Base-by-base conservation (phyloP, 1,140 invertebrate genomes). In the Ceratoteleas bidentatus region DNA sequence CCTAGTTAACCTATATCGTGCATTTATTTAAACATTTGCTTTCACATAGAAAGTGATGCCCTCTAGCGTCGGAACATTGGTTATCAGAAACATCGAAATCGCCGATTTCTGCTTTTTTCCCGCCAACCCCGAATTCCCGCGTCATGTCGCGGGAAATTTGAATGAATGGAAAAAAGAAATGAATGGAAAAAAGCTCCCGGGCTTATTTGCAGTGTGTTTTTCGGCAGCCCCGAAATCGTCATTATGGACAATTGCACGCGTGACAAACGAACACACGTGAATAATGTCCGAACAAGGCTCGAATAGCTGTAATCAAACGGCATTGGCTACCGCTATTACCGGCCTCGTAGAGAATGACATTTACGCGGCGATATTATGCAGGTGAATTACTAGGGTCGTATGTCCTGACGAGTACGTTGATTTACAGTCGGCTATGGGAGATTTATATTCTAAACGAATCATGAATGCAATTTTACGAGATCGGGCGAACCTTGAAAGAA, bases 281-380 rank as follows among this genome's bases (percentile, higher is more conserved):
- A 60, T 75, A 75, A 75, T 60, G 72, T 36, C 43, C 45, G 34
- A 66, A 60, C 61, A 58, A 34, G 15, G 52, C 43, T 74, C 60
- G 61, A 75, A 75, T 75, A 45, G 61, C 61, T 65, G 61, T 75
- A 75, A 75, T 75, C 72, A 65, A 75, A 75, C 70, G 60, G 34
- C 53, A 56, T 36, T 74, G 53, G 70, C 58, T 58, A 74, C 70
- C 70, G 45, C 52, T 62, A 74, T 74, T 74, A 74, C 52, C 43
- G 57, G 50, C 61, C 56, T 53, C 54, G 54, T 62, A 54, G 53
- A 57, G 60, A 74, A 64, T 74, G 70, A 74, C 70, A 65, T 74
- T 74, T 74, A 74, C 70, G 70, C 38, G 33, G 66, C 45, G 50
- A 58, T 57, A 74, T 74, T 74, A 65, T 62, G 70, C 58, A 49